Conservation (phyloP, 2,888 invertebrate genomes). For the Drosophila lutescens region DNA sequence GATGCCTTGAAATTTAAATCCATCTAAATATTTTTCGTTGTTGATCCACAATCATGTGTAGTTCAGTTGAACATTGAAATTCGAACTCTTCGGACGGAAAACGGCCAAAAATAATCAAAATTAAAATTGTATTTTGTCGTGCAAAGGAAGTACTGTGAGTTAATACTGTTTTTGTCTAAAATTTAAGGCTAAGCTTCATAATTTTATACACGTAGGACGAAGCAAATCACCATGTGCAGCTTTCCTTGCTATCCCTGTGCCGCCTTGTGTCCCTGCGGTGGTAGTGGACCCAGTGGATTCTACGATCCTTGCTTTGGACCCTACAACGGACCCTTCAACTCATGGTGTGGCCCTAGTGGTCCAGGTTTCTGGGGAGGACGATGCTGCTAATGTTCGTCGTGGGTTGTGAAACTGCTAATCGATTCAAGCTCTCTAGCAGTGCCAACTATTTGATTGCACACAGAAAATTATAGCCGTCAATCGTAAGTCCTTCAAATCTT, state of each 20-base stretch:
- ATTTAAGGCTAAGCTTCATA: no score
- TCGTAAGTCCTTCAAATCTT: neutral
- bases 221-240: slow-evolving; percentile 23
- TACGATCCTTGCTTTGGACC: slow-evolving; percentile 53
- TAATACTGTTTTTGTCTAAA: no score
- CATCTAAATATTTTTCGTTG: neutral
- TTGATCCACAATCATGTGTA: neutral
- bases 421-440: no score
- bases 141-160: neutral
- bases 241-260: slow-evolving; percentile 61
- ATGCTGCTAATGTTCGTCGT: slow-evolving; percentile 21
- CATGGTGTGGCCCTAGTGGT: slow-evolving; percentile 49
- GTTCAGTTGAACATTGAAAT: slow-evolving; percentile 5
- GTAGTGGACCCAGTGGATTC: slow-evolving; percentile 51
- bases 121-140: neutral
- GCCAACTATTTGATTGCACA: neutral
- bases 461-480: neutral
- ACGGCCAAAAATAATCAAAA: neutral
- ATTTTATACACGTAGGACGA: neutral
- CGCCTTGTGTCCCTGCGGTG: slow-evolving; percentile 52
- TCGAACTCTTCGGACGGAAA: slow-evolving; percentile 19
- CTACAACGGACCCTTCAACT: slow-evolving; percentile 54
- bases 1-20: neutral
- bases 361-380: slow-evolving; percentile 54
- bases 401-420: neutral